Percentiles rank a stretch among this genome's conserved stretches.
phyloP scores from a whole-genome alignment of 2,113 vertebrate genomes.

The Formicarius rufipectus region DNA sequence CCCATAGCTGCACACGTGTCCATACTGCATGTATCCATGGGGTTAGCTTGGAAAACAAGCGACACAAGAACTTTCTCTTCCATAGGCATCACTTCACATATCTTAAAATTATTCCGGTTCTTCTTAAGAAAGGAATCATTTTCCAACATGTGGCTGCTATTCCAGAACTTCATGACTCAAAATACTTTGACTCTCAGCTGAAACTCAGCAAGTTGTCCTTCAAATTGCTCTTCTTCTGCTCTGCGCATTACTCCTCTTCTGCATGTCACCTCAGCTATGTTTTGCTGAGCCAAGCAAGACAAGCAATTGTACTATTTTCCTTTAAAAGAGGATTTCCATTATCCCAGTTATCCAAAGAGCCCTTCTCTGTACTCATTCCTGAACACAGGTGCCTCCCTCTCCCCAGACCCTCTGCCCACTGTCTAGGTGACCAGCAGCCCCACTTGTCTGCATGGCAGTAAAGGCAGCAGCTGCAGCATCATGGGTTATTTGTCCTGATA shows the following conservation, averaged over 20 bases:
- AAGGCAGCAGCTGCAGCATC: background rate
- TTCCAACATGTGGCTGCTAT: background rate
- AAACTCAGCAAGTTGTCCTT: background rate
- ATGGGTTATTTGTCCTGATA: background rate
- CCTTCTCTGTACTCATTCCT: background rate
- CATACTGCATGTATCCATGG: background rate
- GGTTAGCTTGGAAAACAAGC: background rate
- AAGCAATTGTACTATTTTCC: background rate
- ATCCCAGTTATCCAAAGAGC: background rate
- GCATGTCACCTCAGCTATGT: background rate
- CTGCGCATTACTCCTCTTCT: accelerated
- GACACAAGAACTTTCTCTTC: background rate
- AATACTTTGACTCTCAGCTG: background rate
- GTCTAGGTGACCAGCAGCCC: background rate
- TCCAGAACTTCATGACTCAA: background rate
- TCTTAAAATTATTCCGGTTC: background rate
- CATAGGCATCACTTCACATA: background rate
- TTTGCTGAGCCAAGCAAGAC: background rate
- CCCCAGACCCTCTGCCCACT: background rate
- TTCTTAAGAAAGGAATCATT: background rate
- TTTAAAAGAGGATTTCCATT: background rate
- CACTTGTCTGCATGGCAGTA: background rate
- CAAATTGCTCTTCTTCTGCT: background rate
- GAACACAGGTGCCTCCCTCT: accelerated
- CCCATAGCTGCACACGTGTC: background rate